Evolutionary conservation across 1,140 invertebrate genomes (phyloP).

Genomic region (Lepidotrigona ventralis): DNA sequence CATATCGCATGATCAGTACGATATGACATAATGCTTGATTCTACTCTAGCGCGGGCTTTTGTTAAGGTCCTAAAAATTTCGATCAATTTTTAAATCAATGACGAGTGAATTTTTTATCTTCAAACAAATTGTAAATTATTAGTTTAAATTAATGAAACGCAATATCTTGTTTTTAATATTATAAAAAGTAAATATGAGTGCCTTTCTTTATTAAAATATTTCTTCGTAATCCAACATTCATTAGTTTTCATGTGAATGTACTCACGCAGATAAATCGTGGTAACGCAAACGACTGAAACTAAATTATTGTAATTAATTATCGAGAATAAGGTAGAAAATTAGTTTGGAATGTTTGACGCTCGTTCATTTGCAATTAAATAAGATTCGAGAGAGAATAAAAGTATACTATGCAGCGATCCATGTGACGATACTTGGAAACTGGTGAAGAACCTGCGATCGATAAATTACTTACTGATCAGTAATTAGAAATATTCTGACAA

Average conservation of each 20-base stretch:
- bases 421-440: background rate
- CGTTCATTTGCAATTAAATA: constrained; percentile 16
- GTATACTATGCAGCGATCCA: background rate
- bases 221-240: background rate
- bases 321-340: background rate
- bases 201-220: background rate
- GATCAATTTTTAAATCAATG: background rate
- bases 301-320: constrained; percentile 6
- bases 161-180: background rate
- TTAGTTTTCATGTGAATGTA: background rate
- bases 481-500: background rate
- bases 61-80: background rate
- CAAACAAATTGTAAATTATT: background rate
- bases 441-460: background rate
- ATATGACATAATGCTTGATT: constrained; percentile 16
- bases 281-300: background rate
- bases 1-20: constrained; percentile 6
- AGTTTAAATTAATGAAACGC: background rate
- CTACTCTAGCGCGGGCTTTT: background rate
- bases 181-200: background rate
- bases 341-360: constrained; percentile 1
- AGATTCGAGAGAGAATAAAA: background rate
- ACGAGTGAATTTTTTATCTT: background rate
- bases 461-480: background rate
- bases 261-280: background rate